Base-by-base conservation (phyloP, 2,797 vertebrate species). In the Cottoperca gobio region DNA sequence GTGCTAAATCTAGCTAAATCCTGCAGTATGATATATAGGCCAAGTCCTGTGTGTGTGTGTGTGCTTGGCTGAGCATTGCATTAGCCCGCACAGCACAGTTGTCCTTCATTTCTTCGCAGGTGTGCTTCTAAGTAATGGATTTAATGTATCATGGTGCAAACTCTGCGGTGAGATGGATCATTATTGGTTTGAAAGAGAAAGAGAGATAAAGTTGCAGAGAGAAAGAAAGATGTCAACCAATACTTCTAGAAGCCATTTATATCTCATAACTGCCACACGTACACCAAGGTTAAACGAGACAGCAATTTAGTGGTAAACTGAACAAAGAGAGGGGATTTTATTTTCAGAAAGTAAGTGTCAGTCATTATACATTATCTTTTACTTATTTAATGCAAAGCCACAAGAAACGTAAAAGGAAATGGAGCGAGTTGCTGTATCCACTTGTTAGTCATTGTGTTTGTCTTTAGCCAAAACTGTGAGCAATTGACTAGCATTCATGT, bases 71-170 rank as follows among this genome's bases (percentile, higher is more conserved):
- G 82, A 91, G 82, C 74, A 66, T 84, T 72, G 68, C 79, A 86
- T 90, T 89, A 81, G 72, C 78, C 66, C 21, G 50, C 76, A 63
- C 79, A 65, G 63, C 66, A 74, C 75, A 85, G 61, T 65, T 84
- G 80, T 89, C 79, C 80, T 83, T 88, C 76, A 86, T 75, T 81
- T 86, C 74, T 84, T 71, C 43, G 9, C 78, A 81, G 67, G 78
- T 90, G 79, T 75, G 72, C 86, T 68, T 78, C 68, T 85, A 83
- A 83, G 86, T 83, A 86, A 87, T 89, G 71, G 76, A 75, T 86
- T 83, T 60, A 87, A 80, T 79, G 79, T 73, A 74, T 90, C 67
- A 68, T 11, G 35, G 39, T 52, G 55, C 67, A 72, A 78, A 81
- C 59, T 68, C 75, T 70, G 58, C n/a, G 35, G 17, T 49, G 14